Percentiles rank a stretch among this genome's conserved stretches.
phyloP scores from a whole-genome alignment of 2,113 vertebrate species.

The Ia io region DNA sequence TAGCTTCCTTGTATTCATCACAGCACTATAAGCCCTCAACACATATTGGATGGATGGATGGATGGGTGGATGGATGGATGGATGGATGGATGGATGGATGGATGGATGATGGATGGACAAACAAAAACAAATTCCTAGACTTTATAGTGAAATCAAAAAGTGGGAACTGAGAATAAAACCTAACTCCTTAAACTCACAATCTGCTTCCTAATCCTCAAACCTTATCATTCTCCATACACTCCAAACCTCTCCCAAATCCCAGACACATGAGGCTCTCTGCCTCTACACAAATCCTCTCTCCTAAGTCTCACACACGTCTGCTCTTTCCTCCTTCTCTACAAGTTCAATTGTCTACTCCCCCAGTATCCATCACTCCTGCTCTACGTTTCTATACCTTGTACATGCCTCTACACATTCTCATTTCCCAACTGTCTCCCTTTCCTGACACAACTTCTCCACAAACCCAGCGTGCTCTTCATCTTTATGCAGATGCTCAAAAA shows the following conservation, averaged over 20 bases:
- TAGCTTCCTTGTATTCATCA: not conserved
- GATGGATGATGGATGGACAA: not conserved
- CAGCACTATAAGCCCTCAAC: not conserved
- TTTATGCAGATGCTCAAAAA: not conserved
- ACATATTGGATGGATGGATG: not conserved
- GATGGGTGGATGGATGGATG: not conserved
- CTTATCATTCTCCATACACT: not conserved
- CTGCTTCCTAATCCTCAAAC: not conserved
- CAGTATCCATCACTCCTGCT: not conserved
- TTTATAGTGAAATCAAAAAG: not conserved
- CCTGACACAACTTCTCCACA: not conserved
- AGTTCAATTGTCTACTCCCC: not conserved
- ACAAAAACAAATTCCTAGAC: not conserved
- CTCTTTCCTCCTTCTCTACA: not conserved
- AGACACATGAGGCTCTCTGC: fast-evolving
- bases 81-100: not conserved
- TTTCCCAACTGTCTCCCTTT: not conserved
- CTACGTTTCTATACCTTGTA: fast-evolving
- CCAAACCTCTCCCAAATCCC: not conserved
- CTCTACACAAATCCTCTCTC: not conserved
- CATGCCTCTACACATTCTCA: not conserved
- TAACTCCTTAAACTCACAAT: not conserved
- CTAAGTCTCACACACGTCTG: not conserved
- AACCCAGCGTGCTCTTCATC: fast-evolving
- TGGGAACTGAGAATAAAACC: not conserved